phyloP scores from a whole-genome alignment of 2,888 invertebrate genomes.

The Anoplius nigerrimus region DNA sequence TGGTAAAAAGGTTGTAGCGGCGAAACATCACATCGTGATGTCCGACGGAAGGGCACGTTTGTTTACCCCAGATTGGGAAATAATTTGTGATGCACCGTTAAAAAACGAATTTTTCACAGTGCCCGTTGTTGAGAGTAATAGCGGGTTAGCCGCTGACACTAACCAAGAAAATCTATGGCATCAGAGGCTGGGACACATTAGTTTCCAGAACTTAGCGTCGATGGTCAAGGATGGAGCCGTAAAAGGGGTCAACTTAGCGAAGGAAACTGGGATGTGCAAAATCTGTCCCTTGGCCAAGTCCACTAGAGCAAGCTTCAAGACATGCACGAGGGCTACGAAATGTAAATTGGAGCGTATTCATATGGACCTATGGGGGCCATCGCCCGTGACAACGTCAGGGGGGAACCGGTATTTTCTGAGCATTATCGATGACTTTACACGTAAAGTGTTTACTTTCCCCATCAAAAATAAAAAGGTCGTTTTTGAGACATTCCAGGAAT shows the following conservation, averaged over 20 bases:
- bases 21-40: not conserved
- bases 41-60: not conserved
- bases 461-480: slow-evolving; percentile 45
- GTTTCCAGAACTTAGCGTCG: slow-evolving; percentile 35
- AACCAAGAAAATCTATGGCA: slow-evolving; percentile 41
- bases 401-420: slow-evolving; percentile 52
- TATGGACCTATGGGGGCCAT: slow-evolving; percentile 51
- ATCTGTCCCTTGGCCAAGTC: slow-evolving; percentile 47
- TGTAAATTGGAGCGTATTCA: slow-evolving; percentile 50
- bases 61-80: not conserved
- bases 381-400: slow-evolving; percentile 44
- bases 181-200: slow-evolving; percentile 48
- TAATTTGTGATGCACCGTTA: not conserved
- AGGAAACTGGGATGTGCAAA: slow-evolving; percentile 41
- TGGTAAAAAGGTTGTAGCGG: not conserved
- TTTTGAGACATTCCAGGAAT: slow-evolving; percentile 22
- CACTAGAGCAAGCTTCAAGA: slow-evolving; percentile 40
- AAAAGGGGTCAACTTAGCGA: slow-evolving; percentile 30
- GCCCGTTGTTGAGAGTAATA: not conserved
- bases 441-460: slow-evolving; percentile 55
- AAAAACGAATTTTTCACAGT: not conserved
- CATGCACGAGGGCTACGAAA: slow-evolving; percentile 26
- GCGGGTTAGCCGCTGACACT: not conserved
- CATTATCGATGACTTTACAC: slow-evolving; percentile 57
- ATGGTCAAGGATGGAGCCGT: slow-evolving; percentile 35